These are phyloP conservation scores for Odontamblyopus rebecca DNA, from an alignment of 2,797 vertebrate genomes.

Conservation along the genomic window DNA sequence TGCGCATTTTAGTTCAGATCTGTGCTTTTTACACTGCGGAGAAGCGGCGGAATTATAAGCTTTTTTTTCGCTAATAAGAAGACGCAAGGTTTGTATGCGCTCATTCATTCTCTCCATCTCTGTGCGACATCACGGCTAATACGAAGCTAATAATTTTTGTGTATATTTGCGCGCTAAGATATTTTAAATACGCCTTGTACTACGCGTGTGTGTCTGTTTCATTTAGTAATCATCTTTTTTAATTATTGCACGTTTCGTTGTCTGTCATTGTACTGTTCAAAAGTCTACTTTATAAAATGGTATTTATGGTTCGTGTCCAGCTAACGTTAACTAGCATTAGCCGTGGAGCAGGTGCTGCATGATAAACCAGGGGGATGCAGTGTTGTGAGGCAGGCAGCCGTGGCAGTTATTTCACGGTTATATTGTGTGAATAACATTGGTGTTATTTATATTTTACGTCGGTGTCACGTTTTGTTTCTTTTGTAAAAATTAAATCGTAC, in stretches of 20 bases:
- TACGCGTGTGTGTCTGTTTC: background rate
- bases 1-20: background rate
- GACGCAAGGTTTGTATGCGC: conserved; percentile 57
- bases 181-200: background rate
- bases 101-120: conserved; percentile 55
- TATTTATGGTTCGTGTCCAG: conserved; percentile 23
- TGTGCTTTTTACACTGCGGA: background rate
- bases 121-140: conserved; percentile 47
- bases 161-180: background rate
- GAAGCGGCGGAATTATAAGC: background rate
- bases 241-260: background rate
- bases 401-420: background rate
- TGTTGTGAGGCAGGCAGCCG: background rate
- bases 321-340: conserved; percentile 35
- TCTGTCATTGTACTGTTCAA: background rate
- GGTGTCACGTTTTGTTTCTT: background rate
- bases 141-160: conserved; percentile 36
- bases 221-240: background rate
- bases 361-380: conserved; percentile 17
- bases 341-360: conserved; percentile 54
- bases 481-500: background rate
- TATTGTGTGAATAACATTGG: background rate
- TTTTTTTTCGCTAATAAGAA: conserved; percentile 17
- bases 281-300: conserved; percentile 24
- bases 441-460: background rate